A percentile compares a stretch with the other conserved stretches of the same genome.
Evolutionary conservation across 1,140 invertebrate species (phyloP).

Genomic region (Reticulitermes speratus): DNA sequence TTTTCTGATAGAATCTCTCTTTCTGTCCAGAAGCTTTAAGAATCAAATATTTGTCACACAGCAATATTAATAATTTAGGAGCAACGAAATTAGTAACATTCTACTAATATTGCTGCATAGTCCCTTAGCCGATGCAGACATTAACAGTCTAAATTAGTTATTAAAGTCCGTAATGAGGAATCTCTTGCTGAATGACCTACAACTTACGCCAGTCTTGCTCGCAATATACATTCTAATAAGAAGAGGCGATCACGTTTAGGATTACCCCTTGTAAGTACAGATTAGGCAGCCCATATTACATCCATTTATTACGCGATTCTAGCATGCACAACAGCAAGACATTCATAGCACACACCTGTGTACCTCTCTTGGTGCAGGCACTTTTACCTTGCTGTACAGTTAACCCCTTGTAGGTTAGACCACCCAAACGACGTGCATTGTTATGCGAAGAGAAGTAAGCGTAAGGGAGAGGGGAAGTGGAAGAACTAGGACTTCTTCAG

Average conservation of each 20-base stretch:
- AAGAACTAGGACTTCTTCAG: not conserved
- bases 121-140: no score
- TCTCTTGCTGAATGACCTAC: not conserved
- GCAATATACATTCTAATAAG: not conserved
- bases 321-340: not conserved
- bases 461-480: not conserved
- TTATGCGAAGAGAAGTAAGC: not conserved
- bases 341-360: constrained; percentile 9
- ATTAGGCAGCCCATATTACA: constrained; percentile 11
- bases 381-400: not conserved
- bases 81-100: no score
- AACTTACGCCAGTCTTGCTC: not conserved
- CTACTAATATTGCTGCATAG: no score
- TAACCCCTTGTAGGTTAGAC: not conserved
- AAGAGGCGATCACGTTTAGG: constrained; percentile 13
- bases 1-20: no score
- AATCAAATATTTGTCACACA: no score
- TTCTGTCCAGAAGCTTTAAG: no score
- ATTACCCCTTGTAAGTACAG: constrained; percentile 6
- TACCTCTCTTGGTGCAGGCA: not conserved
- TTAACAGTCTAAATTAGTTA: no score
- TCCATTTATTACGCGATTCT: not conserved
- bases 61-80: no score
- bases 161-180: no score
- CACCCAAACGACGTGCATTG: not conserved